Percentiles rank a stretch among this genome's conserved stretches.
These are phyloP conservation scores for Melanerpes formicivorus DNA, from an alignment of 2,113 vertebrate genomes.

Conservation along the genomic window DNA sequence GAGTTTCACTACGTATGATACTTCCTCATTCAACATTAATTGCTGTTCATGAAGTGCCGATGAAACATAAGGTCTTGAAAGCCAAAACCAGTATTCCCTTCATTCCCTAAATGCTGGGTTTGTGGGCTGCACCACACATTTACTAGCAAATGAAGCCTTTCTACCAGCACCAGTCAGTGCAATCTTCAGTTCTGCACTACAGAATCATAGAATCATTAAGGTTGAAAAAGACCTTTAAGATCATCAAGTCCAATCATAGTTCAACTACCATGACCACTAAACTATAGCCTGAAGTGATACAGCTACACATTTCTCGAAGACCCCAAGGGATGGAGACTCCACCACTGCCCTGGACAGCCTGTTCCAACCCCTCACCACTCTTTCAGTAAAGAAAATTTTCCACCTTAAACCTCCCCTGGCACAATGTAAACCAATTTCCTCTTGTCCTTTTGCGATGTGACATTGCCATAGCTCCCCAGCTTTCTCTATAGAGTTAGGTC, in stretches of 20 bases:
- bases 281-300: no score
- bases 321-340: no score
- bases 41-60: neutral
- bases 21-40: neutral
- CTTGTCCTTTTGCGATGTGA: neutral
- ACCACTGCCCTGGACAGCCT: no score
- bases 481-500: neutral
- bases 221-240: no score
- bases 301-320: no score
- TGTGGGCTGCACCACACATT: neutral
- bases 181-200: neutral
- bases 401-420: no score
- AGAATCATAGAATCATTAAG: no score
- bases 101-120: neutral
- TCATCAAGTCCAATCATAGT: no score
- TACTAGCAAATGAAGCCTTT: neutral
- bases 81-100: neutral
- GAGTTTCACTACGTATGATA: neutral
- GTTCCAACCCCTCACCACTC: no score
- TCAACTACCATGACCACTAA: no score
- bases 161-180: neutral
- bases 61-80: neutral
- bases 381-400: no score
- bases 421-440: no score
- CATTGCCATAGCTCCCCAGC: neutral